Percentiles rank a stretch among this genome's conserved stretches.
Conservation (phyloP, 2,113 vertebrate species). For the Erythrolamprus reginae region DNA sequence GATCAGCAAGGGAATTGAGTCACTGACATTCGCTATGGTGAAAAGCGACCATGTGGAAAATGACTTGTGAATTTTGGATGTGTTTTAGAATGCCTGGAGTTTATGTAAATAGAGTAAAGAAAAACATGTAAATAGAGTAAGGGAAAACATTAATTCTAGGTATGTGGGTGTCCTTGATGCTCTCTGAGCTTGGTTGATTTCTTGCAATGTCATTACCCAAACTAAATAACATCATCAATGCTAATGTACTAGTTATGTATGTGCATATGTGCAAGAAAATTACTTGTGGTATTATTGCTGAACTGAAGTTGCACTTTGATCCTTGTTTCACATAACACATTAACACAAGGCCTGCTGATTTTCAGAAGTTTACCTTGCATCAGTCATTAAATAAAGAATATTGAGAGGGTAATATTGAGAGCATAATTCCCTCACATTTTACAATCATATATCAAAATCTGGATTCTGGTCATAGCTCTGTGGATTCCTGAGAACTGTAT, state of each 20-base stretch:
- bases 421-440: conserved; percentile 37
- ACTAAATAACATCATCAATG: background rate
- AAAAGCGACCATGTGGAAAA: background rate
- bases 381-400: conserved; percentile 26
- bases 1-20: background rate
- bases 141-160: background rate
- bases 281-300: background rate
- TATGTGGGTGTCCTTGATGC: background rate
- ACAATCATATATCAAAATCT: conserved; percentile 53
- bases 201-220: background rate
- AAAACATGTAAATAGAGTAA: background rate
- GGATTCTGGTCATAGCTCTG: conserved; percentile 46
- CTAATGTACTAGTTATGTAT: background rate
- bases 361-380: conserved; percentile 33
- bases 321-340: background rate
- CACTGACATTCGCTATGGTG: background rate
- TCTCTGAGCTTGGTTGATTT: background rate
- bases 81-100: background rate
- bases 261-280: background rate
- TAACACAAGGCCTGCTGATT: conserved; percentile 23
- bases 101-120: background rate
- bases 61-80: background rate
- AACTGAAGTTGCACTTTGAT: background rate
- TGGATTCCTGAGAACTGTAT: conserved; percentile 38
- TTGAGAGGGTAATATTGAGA: conserved; percentile 16